Percentiles rank a stretch among this genome's conserved stretches.
Conservation (phyloP, 1,140 invertebrate species). For the Coenobita brevimanus region DNA sequence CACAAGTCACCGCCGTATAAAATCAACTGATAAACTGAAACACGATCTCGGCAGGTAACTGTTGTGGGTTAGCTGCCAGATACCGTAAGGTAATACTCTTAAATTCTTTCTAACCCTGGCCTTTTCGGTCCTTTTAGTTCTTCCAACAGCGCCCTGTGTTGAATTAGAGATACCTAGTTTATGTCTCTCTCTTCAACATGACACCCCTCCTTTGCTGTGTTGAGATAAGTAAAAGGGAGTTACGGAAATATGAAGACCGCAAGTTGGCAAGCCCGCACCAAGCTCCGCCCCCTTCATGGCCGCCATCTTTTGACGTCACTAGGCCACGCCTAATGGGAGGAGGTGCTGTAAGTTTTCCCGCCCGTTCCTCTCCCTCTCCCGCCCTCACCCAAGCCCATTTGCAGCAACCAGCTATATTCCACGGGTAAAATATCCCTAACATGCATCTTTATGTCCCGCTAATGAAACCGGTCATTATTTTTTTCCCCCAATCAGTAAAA, state of each 20-base stretch:
- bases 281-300: conserved; percentile 26
- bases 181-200: not conserved
- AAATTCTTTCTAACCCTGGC: not conserved
- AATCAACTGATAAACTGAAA: conserved; percentile 62
- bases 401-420: conserved; percentile 60
- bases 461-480: conserved; percentile 63
- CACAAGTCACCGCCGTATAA: conserved; percentile 56
- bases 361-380: no score
- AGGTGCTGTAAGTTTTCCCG: not conserved
- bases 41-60: conserved; percentile 35
- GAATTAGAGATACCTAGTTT: not conserved
- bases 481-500: conserved; percentile 44
- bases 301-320: conserved; percentile 61
- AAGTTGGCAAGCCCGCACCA: not conserved
- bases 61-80: not conserved
- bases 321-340: conserved; percentile 38
- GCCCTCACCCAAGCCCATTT: conserved; percentile 4
- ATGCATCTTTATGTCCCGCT: conserved; percentile 60
- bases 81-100: conserved; percentile 11
- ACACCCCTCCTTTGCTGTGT: not conserved
- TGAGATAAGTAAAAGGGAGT: not conserved
- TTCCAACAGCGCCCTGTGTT: not conserved
- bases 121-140: no score
- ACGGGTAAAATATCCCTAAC: conserved; percentile 61
- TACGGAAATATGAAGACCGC: not conserved